Conservation (phyloP, 2,113 vertebrate genomes). For the Sinosuthora webbiana region DNA sequence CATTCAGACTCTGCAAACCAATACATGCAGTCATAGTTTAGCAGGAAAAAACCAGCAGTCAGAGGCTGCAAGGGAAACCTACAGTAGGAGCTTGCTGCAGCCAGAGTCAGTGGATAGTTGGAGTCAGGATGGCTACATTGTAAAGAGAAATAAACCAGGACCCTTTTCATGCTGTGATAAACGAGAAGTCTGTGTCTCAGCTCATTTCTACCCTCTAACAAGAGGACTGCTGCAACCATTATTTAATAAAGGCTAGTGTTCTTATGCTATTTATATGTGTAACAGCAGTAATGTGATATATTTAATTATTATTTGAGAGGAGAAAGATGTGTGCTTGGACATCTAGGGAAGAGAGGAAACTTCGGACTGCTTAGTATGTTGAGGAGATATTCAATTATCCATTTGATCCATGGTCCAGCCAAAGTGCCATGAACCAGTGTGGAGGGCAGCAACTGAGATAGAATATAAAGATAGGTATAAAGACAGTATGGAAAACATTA, state of each 20-base stretch:
- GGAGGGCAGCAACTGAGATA: not conserved
- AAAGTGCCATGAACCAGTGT: not conserved
- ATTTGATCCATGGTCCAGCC: not conserved
- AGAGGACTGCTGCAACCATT: not conserved
- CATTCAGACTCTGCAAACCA: not conserved
- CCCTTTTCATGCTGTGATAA: not conserved
- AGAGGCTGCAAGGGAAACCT: not conserved
- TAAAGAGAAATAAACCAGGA: not conserved
- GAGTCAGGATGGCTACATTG: not conserved
- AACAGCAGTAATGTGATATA: not conserved
- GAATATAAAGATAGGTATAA: not conserved
- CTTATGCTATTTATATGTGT: not conserved
- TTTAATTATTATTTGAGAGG: not conserved
- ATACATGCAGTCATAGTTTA: not conserved
- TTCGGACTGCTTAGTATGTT: not conserved
- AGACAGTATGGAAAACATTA: not conserved
- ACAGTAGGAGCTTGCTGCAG: not conserved
- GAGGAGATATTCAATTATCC: not conserved
- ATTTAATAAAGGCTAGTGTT: not conserved
- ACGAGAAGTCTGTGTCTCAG: not conserved
- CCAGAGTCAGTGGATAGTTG: not conserved
- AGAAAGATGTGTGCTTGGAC: not conserved
- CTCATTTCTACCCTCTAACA: not conserved
- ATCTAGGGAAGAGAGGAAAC: not conserved
- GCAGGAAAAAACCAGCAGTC: not conserved